A percentile compares a stretch with the other conserved stretches of the same genome.
phyloP scores from a whole-genome alignment of 2,888 invertebrate genomes.

The Amaurobius ferox region DNA sequence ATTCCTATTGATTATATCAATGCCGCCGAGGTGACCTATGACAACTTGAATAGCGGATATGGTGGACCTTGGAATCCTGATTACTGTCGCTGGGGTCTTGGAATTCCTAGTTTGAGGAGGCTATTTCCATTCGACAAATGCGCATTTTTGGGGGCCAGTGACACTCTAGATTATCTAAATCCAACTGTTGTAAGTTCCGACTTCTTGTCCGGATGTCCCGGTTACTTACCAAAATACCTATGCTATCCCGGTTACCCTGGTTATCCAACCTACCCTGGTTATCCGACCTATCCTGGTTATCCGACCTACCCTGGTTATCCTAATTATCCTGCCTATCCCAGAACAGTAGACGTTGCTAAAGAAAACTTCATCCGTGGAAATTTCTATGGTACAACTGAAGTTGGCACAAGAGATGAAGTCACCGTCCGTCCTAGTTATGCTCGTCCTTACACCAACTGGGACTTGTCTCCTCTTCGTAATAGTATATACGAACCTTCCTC shows the following conservation, averaged over 20 bases:
- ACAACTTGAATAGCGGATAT: not conserved
- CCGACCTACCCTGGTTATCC: slow-evolving; percentile 7
- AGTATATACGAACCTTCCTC: no score
- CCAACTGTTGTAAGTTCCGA: no score
- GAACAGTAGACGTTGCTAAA: slow-evolving; percentile 10
- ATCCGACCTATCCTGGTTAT: no score
- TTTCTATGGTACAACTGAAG: slow-evolving; percentile 13
- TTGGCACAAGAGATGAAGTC: slow-evolving; percentile 34
- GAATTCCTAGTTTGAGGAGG: not conserved
- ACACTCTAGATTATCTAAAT: no score
- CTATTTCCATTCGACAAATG: slow-evolving; percentile 17
- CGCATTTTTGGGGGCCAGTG: not conserved
- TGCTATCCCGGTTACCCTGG: no score
- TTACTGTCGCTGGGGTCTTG: not conserved
- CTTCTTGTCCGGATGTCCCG: no score
- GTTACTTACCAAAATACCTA: no score
- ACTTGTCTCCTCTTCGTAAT: no score
- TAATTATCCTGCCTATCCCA: not conserved
- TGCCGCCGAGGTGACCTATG: no score
- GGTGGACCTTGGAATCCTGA: slow-evolving; percentile 24
- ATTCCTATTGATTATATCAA: no score
- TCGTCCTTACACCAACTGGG: not conserved
- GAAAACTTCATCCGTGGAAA: slow-evolving; percentile 30
- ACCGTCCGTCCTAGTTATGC: not conserved
- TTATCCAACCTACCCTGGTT: no score